Conservation (phyloP, 2,888 invertebrate species). For the Scaptomyza polygonia region DNA sequence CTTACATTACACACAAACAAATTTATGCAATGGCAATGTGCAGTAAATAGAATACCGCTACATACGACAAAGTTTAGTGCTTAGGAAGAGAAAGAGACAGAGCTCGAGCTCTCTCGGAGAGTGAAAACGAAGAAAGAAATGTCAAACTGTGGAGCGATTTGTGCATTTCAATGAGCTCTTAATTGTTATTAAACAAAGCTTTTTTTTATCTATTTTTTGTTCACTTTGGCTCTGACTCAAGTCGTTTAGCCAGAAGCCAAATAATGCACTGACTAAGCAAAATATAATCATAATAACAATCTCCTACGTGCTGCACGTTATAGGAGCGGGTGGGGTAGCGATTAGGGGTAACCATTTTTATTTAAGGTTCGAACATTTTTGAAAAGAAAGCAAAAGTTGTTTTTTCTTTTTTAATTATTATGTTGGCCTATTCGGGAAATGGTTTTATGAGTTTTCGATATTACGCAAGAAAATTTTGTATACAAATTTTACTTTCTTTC, state of each 20-base stretch:
- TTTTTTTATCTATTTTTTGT: constrained; percentile 17
- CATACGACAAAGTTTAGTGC: constrained; percentile 21
- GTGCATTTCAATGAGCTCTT: constrained; percentile 55
- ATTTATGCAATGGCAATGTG: constrained; percentile 29
- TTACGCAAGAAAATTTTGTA: constrained; percentile 52
- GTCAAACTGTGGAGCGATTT: constrained; percentile 48
- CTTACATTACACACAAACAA: background rate
- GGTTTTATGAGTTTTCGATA: constrained; percentile 5
- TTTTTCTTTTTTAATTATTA: constrained; percentile 13
- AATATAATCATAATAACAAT: constrained; percentile 5
- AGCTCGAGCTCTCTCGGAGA: background rate
- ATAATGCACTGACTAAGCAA: constrained; percentile 40
- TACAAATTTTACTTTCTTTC: constrained; percentile 51
- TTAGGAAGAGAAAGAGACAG: constrained; percentile 6
- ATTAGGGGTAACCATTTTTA: too few relatives aligned
- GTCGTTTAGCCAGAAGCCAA: constrained; percentile 40
- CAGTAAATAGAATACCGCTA: constrained; percentile 59
- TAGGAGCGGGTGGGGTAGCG: too few relatives aligned
- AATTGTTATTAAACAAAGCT: constrained; percentile 52
- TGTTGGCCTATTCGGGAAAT: constrained; percentile 39
- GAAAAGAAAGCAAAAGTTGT: constrained; percentile 63
- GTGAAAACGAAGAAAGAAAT: constrained; percentile 2
- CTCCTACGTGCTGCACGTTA: constrained; percentile 37
- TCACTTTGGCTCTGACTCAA: constrained; percentile 50
- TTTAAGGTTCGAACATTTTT: constrained; percentile 42